A percentile compares a stretch with the other conserved stretches of the same genome.
Conservation (phyloP, 2,888 invertebrate genomes). For the Netelia inedita region DNA sequence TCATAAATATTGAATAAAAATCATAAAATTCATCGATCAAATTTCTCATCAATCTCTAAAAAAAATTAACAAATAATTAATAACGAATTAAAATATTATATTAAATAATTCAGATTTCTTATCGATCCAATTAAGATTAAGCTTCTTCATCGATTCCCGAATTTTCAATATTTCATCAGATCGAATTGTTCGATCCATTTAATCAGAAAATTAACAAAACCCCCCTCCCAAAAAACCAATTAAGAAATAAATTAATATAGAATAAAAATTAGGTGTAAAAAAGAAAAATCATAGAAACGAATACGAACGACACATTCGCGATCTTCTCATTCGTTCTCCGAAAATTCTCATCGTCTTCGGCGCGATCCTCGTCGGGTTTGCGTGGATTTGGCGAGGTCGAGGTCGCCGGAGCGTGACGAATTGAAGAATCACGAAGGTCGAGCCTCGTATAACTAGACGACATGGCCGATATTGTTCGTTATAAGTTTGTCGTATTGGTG, state of each 20-base stretch:
- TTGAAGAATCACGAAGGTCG: constrained; percentile 56
- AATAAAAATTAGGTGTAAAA: constrained; percentile 5
- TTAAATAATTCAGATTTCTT: no score
- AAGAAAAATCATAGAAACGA: background rate
- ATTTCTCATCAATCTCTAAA: no score
- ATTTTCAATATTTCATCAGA: no score
- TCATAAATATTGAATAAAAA: no score
- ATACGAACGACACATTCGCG: constrained; percentile 66
- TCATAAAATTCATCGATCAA: no score
- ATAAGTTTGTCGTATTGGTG: background rate
- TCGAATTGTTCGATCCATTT: no score
- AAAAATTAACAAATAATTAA: no score
- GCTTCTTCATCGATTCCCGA: no score
- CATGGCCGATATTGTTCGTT: constrained; percentile 57
- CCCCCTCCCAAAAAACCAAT: no score
- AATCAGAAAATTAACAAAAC: no score
- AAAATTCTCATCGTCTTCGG: constrained; percentile 22
- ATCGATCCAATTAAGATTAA: no score
- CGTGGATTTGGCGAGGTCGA: constrained; percentile 50
- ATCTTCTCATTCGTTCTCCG: constrained; percentile 39
- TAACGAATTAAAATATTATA: no score
- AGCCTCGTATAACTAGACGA: constrained; percentile 66
- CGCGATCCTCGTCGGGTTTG: constrained; percentile 31
- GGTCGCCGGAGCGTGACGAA: constrained; percentile 56
- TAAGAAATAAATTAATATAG: background rate